Evolutionary conservation across 2,888 invertebrate genomes (phyloP), one percentile per base, ranked within the genome.

Genomic region (Agrenia bidenticulata): DNA sequence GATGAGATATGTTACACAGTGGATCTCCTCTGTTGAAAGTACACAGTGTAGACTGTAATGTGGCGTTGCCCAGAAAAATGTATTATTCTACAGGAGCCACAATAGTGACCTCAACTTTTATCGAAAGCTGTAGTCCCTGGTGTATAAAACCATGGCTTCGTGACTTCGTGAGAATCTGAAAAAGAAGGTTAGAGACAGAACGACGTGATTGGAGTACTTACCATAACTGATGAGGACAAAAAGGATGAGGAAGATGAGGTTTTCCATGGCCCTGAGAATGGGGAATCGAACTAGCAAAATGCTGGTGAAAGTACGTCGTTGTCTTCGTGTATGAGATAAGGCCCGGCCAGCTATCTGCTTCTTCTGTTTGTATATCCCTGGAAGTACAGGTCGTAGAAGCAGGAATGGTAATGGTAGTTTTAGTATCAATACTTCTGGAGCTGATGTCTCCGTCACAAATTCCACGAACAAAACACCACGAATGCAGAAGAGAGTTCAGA

Each of bases 201-300:
- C 45, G 23, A 17, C 23, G 26, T 37, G 27, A 57, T 56, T 61
- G 1, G 15, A 39, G 11, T 27, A 49, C 69, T 71, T 73, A 73
- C 73, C 73, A 60, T 68, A 66, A 51, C 67, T 65, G 64, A 71
- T 64, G 69, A 69, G 69, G 68, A 68, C 67, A 58, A 73, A 66
- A 27, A 69, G 61, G 66, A 70, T 61, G 66, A 73, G 64, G 62
- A 69, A 70, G 64, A 69, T 69, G 67, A 72, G 70, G 63, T 72
- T 67, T 64, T 73, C 70, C 73, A 73, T 72, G 64, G 65, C 68
- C 67, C 63, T n/a, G 49, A 41, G 37, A 57, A 53, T 23, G 49
- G 21, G 54, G 49, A 56, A 32, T 32, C 32, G 32, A 32, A 32
- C 32, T 32, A 32, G 32, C 32, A 32, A 32, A 32, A 11, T 32